Percentiles rank a stretch among this genome's conserved stretches.
These are phyloP conservation scores for Scaptodrosophila latifasciaeformis DNA, from an alignment of 2,888 invertebrate species.

Conservation along the genomic window DNA sequence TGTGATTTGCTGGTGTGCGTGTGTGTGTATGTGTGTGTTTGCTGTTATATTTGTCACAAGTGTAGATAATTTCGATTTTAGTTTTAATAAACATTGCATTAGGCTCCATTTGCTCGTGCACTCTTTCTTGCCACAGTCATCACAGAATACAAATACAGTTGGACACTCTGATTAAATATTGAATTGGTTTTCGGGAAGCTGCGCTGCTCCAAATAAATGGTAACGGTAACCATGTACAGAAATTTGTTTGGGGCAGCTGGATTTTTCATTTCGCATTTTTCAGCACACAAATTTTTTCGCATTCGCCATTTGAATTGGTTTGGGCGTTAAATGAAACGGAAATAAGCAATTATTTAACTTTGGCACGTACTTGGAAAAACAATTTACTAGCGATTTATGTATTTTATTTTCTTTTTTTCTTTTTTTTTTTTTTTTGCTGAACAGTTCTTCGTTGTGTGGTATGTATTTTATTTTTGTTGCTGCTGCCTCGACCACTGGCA, in stretches of 20 bases:
- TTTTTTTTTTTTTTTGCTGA: slow-evolving; percentile 11
- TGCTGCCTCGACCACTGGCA: slow-evolving; percentile 20
- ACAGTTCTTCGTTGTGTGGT: slow-evolving; percentile 37
- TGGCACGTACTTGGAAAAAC: background rate
- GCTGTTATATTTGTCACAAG: slow-evolving; percentile 17
- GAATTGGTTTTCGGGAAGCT: slow-evolving; percentile 30
- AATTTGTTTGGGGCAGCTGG: slow-evolving; percentile 27
- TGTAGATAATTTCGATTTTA: slow-evolving; percentile 32
- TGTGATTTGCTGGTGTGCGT: slow-evolving; percentile 37
- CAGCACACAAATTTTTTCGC: too few species aligned
- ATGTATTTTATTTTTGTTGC: slow-evolving; percentile 20
- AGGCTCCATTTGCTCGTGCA: too few species aligned
- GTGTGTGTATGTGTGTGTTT: slow-evolving; percentile 9
- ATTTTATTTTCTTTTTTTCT: slow-evolving; percentile 14
- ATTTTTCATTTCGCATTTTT: slow-evolving; percentile 1
- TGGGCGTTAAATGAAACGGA: background rate
- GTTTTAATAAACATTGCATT: slow-evolving; percentile 32
- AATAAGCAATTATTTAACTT: background rate
- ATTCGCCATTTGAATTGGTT: slow-evolving; percentile 9
- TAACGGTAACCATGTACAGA: slow-evolving; percentile 36
- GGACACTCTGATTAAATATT: too few species aligned
- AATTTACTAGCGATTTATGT: slow-evolving; percentile 2
- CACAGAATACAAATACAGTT: too few species aligned
- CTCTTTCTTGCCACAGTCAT: too few species aligned
- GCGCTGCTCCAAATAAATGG: slow-evolving; percentile 22